Base-by-base conservation (phyloP, 2,113 vertebrate species). In the Podiceps cristatus region DNA sequence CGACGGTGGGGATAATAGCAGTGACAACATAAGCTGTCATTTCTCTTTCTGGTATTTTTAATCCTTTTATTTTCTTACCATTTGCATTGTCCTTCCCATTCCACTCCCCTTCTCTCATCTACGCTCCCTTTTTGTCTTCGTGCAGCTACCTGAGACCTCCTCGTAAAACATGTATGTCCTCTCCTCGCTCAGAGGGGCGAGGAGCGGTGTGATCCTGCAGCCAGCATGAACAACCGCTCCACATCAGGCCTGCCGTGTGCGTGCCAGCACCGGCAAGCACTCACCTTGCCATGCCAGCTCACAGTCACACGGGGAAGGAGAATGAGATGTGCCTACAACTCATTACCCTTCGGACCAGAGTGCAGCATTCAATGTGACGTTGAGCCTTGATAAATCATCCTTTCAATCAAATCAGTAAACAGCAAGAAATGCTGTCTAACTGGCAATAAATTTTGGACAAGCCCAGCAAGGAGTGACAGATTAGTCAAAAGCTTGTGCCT, bases 371-470 rank as follows among this genome's bases (percentile, higher is more conserved):
- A 24, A 7, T 11, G 72, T 5, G 52, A 31, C 64, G 74, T 49
- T 53, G 59, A 95, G 59, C 52, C 68, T 82, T 86, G 81, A 94
- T 78, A 87, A 85, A 74, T 96, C 75, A 80, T 85, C 81, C 93
- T 85, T 93, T 96, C 90, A 91, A 96, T 93, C 90, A 95, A 96
- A 96, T 93, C 90, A 93, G 96, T 94, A 94, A 86, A 94, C 91
- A 86, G 91, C 93, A 44, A 79, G 89, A 74, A 85, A 84, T 68
- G 76, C 77, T 79, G 76, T 60, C 84, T 94, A 97, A 90, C 84
- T 56, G 88, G 75, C 79, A 95, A 91, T 91, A 93, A 84, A 96
- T 95, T 83, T 76, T 90, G 94, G 85, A 62, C 31, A 67, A 33
- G 78, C 87, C 92, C 90, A 93, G 91, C 71, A 78, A 86, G 71